These are phyloP conservation scores for Percopsis omiscomaycus DNA, from an alignment of 2,797 vertebrate genomes.

Conservation along the genomic window DNA sequence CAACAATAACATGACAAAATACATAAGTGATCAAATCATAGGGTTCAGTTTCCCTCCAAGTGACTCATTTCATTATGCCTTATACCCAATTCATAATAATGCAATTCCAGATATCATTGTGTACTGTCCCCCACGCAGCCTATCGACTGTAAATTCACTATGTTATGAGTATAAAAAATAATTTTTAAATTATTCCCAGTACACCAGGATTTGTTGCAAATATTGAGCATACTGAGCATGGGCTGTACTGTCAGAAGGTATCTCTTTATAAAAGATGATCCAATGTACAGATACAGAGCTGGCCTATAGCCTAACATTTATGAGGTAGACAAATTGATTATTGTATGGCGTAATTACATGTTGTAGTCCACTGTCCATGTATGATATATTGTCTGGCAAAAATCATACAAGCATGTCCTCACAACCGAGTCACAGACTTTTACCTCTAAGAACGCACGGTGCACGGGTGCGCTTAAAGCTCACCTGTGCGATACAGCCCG, in stretches of 20 bases:
- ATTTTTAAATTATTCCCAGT: slow-evolving; percentile 29
- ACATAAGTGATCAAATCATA: slow-evolving; percentile 45
- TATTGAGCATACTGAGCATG: slow-evolving; percentile 29
- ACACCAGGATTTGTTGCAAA: slow-evolving; percentile 30
- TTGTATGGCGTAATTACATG: too few species aligned
- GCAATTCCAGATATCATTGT: slow-evolving; percentile 39
- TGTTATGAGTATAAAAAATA: slow-evolving; percentile 16
- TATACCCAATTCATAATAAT: slow-evolving; percentile 20
- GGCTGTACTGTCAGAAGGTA: slow-evolving; percentile 37
- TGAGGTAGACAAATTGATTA: slow-evolving; percentile 39
- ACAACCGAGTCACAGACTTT: too few species aligned
- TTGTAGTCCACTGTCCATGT: too few species aligned
- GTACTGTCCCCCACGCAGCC: slow-evolving; percentile 44
- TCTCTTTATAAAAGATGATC: slow-evolving; percentile 61
- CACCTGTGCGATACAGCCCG: too few species aligned
- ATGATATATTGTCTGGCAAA: too few species aligned
- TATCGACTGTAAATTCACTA: slow-evolving; percentile 45
- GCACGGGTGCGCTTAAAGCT: too few species aligned
- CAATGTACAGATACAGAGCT: slow-evolving; percentile 45
- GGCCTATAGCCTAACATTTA: slow-evolving; percentile 62
- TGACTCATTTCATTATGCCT: slow-evolving; percentile 30
- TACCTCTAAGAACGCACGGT: too few species aligned
- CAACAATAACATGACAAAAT: slow-evolving; percentile 54
- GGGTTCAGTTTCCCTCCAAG: slow-evolving; percentile 39
- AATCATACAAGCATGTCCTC: too few species aligned